A percentile compares a stretch with the other conserved stretches of the same genome.
phyloP scores from a whole-genome alignment of 2,113 vertebrate species.

The Tetrax tetrax region DNA sequence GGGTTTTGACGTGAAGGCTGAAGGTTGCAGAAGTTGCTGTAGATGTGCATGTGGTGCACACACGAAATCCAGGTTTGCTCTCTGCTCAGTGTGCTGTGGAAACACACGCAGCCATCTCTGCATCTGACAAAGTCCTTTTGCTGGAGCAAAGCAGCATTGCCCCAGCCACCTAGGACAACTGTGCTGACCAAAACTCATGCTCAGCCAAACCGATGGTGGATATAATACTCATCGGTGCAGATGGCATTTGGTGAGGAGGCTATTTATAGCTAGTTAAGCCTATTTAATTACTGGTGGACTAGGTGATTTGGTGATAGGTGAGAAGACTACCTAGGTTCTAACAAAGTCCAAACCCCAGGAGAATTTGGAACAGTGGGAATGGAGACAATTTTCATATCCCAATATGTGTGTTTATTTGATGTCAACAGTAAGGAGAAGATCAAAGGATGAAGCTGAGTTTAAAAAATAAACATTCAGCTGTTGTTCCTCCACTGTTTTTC shows the following conservation, averaged over 20 bases:
- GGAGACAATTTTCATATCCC: background rate
- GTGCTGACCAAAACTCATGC: rapidly evolving
- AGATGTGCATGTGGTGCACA: no score
- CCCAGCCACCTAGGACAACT: no score
- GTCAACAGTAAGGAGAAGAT: slow-evolving; percentile 10
- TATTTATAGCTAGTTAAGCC: background rate
- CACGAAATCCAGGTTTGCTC: background rate
- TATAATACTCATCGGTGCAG: rapidly evolving
- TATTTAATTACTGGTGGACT: background rate
- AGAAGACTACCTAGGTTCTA: background rate
- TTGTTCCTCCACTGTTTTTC: background rate
- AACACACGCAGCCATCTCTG: background rate
- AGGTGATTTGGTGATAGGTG: background rate
- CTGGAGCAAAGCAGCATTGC: background rate
- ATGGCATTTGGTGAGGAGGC: background rate
- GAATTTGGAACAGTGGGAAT: background rate
- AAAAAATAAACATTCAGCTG: background rate
- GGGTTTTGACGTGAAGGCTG: background rate
- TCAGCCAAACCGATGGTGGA: rapidly evolving
- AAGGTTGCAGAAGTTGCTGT: background rate
- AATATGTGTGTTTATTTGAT: slow-evolving; percentile 22
- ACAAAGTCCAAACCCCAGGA: background rate
- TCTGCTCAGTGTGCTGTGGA: background rate
- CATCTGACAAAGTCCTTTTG: background rate
- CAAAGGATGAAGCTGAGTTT: slow-evolving; percentile 8